A percentile compares a stretch with the other conserved stretches of the same genome.
These are phyloP conservation scores for Lateolabrax maculatus DNA, from an alignment of 2,797 vertebrate genomes.

Conservation along the genomic window DNA sequence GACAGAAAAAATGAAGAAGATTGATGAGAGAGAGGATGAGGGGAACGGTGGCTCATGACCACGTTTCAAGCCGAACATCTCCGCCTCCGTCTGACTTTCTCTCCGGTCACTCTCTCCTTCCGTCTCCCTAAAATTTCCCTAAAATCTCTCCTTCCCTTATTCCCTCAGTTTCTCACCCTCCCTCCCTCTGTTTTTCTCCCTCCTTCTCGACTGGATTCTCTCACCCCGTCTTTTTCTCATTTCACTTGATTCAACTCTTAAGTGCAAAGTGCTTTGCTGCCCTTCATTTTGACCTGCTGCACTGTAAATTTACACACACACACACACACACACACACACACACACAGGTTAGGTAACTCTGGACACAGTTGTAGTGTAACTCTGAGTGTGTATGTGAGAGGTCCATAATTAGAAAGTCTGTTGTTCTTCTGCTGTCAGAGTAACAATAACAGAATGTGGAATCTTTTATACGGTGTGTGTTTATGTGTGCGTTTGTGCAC, in stretches of 20 bases:
- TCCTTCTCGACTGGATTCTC: neutral
- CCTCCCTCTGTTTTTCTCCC: too few relatives aligned
- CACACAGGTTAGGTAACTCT: slow-evolving; percentile 9
- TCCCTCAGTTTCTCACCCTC: neutral
- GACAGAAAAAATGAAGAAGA: too few relatives aligned
- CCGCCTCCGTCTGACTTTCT: neutral
- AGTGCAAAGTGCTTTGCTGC: slow-evolving; percentile 14
- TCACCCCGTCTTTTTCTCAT: slow-evolving; percentile 5
- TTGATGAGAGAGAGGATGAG: too few relatives aligned
- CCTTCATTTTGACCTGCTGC: slow-evolving; percentile 28
- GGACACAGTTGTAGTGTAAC: neutral
- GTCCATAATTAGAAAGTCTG: slow-evolving; percentile 33
- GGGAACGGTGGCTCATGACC: too few relatives aligned
- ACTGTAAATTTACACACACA: slow-evolving; percentile 11
- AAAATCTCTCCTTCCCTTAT: neutral
- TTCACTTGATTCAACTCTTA: slow-evolving; percentile 19
- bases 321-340: slow-evolving; percentile 18
- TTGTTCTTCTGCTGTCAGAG: slow-evolving; percentile 14
- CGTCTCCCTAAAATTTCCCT: too few relatives aligned
- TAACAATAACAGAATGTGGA: slow-evolving; percentile 1
- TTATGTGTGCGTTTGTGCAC: slow-evolving; percentile 12
- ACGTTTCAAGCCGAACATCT: too few relatives aligned
- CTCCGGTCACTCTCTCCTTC: neutral
- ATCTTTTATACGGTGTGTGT: neutral
- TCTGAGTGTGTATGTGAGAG: slow-evolving; percentile 2